Conservation (phyloP, 2,113 vertebrate species). For the Osmerus mordax region DNA sequence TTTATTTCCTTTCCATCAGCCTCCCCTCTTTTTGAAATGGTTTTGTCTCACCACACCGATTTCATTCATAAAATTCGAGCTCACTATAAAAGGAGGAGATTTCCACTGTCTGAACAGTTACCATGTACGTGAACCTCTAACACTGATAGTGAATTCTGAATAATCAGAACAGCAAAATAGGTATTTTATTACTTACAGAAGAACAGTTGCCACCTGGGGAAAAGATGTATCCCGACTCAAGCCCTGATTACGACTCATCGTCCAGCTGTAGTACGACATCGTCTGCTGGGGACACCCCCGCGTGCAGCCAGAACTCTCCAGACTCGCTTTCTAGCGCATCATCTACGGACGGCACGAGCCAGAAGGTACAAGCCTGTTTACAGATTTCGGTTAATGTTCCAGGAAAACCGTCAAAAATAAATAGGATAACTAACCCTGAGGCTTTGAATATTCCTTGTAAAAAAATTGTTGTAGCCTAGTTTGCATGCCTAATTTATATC, state of each 20-base stretch:
- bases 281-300: conserved; percentile 83
- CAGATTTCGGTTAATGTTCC: too few relatives aligned
- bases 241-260: conserved; percentile 81
- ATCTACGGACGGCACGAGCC: conserved; percentile 68
- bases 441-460: too few relatives aligned
- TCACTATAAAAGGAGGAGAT: conserved; percentile 76
- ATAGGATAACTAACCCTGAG: too few relatives aligned
- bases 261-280: conserved; percentile 90
- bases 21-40: conserved; percentile 59
- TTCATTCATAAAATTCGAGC: conserved; percentile 82
- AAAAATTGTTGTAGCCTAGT: too few relatives aligned
- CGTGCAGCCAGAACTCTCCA: conserved; percentile 79
- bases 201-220: conserved; percentile 2
- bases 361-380: conserved; percentile 70
- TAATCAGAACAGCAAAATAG: background rate
- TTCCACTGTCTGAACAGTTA: conserved; percentile 63
- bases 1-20: conserved; percentile 2
- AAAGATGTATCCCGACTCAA: conserved; percentile 82
- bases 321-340: conserved; percentile 82
- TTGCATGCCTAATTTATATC: background rate
- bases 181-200: background rate
- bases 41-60: conserved; percentile 72
- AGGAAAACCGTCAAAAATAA: too few relatives aligned
- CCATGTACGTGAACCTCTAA: conserved; percentile 55
- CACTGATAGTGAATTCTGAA: conserved; percentile 34